Conservation (phyloP, 2,888 invertebrate genomes). For the Girardia tigrina region DNA sequence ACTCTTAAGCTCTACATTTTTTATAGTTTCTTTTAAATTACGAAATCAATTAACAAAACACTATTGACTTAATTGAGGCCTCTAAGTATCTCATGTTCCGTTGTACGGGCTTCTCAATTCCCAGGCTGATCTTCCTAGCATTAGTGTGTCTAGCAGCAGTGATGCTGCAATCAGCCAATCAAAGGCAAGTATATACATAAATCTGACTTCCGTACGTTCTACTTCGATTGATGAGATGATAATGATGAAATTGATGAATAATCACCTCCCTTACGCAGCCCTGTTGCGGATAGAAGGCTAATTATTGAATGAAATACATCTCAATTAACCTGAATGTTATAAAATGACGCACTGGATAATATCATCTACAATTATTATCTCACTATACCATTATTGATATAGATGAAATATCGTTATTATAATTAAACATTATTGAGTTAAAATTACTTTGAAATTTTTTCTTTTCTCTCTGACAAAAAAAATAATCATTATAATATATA, state of each 20-base stretch:
- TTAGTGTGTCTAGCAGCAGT: not conserved
- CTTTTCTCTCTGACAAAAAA: no score
- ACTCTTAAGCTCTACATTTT: constrained; percentile 21
- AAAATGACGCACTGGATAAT: constrained; percentile 16
- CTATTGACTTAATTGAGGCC: constrained; percentile 23
- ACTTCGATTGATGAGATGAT: constrained; percentile 23
- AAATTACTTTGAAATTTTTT: no score
- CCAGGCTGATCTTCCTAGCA: constrained; percentile 16
- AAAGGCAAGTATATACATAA: constrained; percentile 20
- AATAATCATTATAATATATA: no score
- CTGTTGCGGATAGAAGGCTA: constrained; percentile 23
- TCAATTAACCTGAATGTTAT: constrained; percentile 23
- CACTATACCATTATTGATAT: constrained; percentile 16
- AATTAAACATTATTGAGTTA: no score
- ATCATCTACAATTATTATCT: constrained; percentile 13
- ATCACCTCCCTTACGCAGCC: constrained; percentile 15
- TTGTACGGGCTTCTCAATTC: constrained; percentile 23
- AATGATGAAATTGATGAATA: constrained; percentile 23
- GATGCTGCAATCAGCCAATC: not conserved
- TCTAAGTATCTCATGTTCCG: constrained; percentile 23
- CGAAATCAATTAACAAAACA: constrained; percentile 23
- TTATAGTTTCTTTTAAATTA: constrained; percentile 17
- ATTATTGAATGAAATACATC: constrained; percentile 18
- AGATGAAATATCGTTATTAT: constrained; percentile 19
- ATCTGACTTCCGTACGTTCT: constrained; percentile 23